These are phyloP conservation scores for Sericinus montela DNA, from an alignment of 2,888 invertebrate species.

Conservation along the genomic window DNA sequence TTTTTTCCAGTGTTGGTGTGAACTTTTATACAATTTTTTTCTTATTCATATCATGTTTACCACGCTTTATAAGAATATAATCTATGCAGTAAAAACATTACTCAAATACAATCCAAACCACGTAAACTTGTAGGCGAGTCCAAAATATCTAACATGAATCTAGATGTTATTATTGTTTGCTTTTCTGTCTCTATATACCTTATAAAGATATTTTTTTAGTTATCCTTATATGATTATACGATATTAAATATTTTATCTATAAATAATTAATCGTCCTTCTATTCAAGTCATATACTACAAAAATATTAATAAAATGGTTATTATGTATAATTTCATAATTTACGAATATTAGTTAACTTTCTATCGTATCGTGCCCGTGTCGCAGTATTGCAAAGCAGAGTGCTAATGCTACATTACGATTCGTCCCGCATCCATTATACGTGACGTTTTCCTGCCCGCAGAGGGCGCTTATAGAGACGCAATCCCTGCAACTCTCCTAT, in stretches of 20 bases:
- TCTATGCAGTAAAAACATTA: neutral
- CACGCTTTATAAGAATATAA: no score
- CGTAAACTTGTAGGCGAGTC: constrained; percentile 10
- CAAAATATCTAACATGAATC: constrained; percentile 2
- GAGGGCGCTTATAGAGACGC: constrained; percentile 37
- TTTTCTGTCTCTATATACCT: neutral
- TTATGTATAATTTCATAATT: no score
- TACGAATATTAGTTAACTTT: neutral
- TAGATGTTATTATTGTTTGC: neutral
- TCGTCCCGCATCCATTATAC: constrained; percentile 40
- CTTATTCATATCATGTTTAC: no score
- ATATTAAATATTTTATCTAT: no score
- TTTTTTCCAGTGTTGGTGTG: no score
- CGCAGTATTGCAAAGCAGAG: constrained; percentile 16
- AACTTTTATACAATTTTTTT: no score
- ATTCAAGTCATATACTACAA: no score
- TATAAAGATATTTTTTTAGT: neutral
- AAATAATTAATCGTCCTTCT: no score
- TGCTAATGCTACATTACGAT: constrained; percentile 36
- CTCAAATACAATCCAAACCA: neutral
- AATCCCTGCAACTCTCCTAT: constrained; percentile 15
- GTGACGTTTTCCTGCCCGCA: constrained; percentile 47
- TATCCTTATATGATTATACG: neutral
- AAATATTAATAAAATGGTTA: no score
- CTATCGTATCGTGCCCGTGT: constrained; percentile 11